Base-by-base conservation (phyloP, 2,888 invertebrate species). In the Hydropsyche betteni region DNA sequence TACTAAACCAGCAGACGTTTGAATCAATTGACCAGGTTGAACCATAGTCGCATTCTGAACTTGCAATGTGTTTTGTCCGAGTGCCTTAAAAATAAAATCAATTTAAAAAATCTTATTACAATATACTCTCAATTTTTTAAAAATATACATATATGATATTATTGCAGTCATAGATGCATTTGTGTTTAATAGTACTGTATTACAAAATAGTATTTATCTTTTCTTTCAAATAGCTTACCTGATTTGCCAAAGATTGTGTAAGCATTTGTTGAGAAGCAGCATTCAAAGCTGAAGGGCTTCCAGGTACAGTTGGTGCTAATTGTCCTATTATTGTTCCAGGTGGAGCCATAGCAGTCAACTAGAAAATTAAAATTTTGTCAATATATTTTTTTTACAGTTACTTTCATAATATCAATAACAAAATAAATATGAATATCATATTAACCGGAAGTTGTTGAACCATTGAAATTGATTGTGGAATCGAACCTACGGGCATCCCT, bases 401-500 rank as follows among this genome's bases (percentile, higher is more conserved):
- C 4, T 55, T 55, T 14, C n/a, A 51, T 12, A 51, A 51, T 12
- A 51, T 24, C n/a, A 51, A 51, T 51, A 51, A 51, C 8, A 51
- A 51, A n/a, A 8, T 51, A 8, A 51, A 51, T 12, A 8, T 51
- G 8, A 51, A 51, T 12, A n/a, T 24, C 4, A 64, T 64, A 64
- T 85, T 84, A 83, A 90, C 90, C 80, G 89, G 89, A 76, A 90
- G 86, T 81, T 90, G 90, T 79, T 89, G 90, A 80, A 90, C 89
- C 72, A 72, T 72, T n/a, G 58, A 58, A 14, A 72, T 58, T 7
- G 55, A 38, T 58, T 24, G 84, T 74, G 85, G 85, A 16, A 72
- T 58, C 10, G 72, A 58, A 61, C 87, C 82, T 82, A 88, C 86
- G 0, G 87, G 87, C 64, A 87, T 81, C 0, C 86, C 83, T 74